Evolutionary conservation across 2,888 invertebrate genomes (phyloP).

Genomic region (Endotricha flammealis): DNA sequence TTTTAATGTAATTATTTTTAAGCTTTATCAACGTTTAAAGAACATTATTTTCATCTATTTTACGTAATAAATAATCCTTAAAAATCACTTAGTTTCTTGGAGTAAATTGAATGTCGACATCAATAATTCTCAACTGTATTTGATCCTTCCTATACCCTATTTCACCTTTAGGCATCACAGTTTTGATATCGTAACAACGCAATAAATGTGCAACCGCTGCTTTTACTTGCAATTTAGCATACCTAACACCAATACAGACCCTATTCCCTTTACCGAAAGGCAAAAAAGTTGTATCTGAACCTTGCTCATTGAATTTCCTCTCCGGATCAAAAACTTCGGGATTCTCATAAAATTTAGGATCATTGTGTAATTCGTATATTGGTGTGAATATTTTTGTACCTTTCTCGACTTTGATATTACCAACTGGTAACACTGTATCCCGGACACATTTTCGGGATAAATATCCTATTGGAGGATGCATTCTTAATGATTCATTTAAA

Average conservation of each 20-base stretch:
- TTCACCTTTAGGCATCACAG: conserved; percentile 27
- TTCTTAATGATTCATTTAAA: conserved; percentile 38
- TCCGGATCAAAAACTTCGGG: conserved; percentile 64
- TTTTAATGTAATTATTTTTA: too few relatives aligned
- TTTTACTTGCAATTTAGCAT: conserved; percentile 39
- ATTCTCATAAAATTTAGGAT: conserved; percentile 55
- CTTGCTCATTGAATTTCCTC: conserved; percentile 21
- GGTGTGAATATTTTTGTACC: conserved; percentile 44
- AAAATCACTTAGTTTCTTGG: conserved; percentile 15
- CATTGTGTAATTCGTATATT: conserved; percentile 51
- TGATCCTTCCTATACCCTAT: conserved; percentile 33
- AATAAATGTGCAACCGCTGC: conserved; percentile 36
- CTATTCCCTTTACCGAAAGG: conserved; percentile 67
- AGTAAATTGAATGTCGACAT: conserved; percentile 36
- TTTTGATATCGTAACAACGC: conserved; percentile 33
- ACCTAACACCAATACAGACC: conserved; percentile 56
- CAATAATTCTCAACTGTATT: conserved; percentile 35
- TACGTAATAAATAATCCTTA: too few relatives aligned
- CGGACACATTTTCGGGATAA: conserved; percentile 35
- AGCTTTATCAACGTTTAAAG: too few relatives aligned
- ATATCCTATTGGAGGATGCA: conserved; percentile 46
- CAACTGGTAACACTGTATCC: conserved; percentile 43
- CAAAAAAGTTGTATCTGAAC: conserved; percentile 38
- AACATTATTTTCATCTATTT: too few relatives aligned
- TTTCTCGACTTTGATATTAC: conserved; percentile 45